Conservation (phyloP, 1,140 invertebrate species). For the Cydia fagiglandana region DNA sequence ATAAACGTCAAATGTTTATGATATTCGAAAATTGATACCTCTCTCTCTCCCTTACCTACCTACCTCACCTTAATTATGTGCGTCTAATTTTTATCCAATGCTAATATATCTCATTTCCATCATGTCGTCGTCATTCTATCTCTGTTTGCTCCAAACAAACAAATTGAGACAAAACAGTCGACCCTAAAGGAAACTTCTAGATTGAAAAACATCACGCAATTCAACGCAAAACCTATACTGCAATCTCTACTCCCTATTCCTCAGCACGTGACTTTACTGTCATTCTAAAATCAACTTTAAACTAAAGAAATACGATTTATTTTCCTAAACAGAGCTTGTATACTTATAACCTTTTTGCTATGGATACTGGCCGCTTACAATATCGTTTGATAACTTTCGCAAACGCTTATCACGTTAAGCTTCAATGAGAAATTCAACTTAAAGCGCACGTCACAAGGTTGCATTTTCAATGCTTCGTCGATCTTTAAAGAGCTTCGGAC, state of each 20-base stretch:
- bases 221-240: slow-evolving; percentile 12
- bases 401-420: background rate
- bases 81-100: too few species aligned
- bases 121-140: background rate
- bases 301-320: background rate
- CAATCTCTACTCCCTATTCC: slow-evolving; percentile 3
- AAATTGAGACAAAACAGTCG: background rate
- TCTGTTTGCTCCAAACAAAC: background rate
- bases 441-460: background rate
- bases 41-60: too few species aligned
- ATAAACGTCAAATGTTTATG: too few species aligned
- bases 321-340: background rate
- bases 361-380: background rate
- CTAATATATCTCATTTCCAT: background rate
- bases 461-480: background rate
- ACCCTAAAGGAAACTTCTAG: background rate
- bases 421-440: background rate
- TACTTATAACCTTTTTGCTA: background rate
- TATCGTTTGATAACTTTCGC: background rate
- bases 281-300: background rate
- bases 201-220: slow-evolving; percentile 13
- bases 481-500: background rate
- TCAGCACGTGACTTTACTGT: background rate
- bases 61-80: too few species aligned
- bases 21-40: too few species aligned